Percentiles rank a stretch among this genome's conserved stretches.
Evolutionary conservation across 2,113 vertebrate genomes (phyloP).

Genomic region (Pelusios castaneus): DNA sequence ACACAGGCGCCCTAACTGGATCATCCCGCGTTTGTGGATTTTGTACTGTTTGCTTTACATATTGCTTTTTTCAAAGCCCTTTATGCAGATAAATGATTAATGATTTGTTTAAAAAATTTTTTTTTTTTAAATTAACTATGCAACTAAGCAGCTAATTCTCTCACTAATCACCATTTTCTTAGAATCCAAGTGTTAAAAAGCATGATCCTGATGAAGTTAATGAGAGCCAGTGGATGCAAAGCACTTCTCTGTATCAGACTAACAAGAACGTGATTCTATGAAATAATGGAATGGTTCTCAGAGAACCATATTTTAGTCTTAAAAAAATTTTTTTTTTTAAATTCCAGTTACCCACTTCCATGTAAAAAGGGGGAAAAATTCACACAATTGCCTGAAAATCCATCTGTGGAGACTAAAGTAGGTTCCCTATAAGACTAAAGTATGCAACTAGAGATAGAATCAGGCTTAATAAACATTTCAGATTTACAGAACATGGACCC

Average conservation of each 20-base stretch:
- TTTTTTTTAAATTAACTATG: not conserved
- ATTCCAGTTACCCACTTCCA: not conserved
- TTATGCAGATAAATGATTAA: not conserved
- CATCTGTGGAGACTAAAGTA: constrained; percentile 56
- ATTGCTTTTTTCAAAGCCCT: not conserved
- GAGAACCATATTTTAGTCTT: not conserved
- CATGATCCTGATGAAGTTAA: constrained; percentile 30
- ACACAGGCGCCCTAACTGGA: not conserved
- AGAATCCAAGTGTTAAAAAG: constrained; percentile 30
- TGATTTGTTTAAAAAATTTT: not conserved
- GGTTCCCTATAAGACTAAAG: constrained; percentile 37
- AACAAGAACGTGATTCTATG: not conserved
- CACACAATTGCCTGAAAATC: constrained; percentile 37
- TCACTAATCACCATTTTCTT: not conserved
- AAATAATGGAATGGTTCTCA: not conserved
- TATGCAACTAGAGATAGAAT: constrained; percentile 30
- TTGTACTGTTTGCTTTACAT: not conserved
- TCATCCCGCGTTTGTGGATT: not conserved
- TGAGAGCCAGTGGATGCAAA: not conserved
- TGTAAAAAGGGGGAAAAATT: not conserved
- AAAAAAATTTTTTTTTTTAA: not conserved
- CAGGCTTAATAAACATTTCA: not conserved
- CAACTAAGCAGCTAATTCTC: not conserved
- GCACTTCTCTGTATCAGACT: not conserved
- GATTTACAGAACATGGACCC: constrained; percentile 17